Percentiles rank a stretch among this genome's conserved stretches.
Conservation (phyloP, 2,113 vertebrate genomes). For the Dasyurus viverrinus region DNA sequence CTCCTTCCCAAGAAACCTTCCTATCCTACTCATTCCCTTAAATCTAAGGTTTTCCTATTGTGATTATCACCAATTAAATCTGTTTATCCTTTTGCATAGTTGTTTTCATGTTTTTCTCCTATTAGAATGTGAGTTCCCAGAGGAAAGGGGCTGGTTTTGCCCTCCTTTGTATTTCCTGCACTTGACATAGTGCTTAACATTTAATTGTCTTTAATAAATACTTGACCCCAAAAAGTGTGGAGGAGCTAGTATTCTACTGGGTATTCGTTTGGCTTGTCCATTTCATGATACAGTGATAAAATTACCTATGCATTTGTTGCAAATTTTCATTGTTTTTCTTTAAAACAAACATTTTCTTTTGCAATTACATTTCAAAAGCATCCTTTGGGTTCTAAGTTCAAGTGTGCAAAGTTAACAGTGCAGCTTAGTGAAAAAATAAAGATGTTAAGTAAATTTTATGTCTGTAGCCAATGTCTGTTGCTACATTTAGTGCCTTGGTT, state of each 20-base stretch:
- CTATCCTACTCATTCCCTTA: neutral
- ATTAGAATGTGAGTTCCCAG: neutral
- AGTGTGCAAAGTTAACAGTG: neutral
- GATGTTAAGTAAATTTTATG: neutral
- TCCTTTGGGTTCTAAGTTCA: neutral
- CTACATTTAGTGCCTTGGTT: too few species aligned
- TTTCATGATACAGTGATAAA: neutral
- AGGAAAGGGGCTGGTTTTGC: neutral
- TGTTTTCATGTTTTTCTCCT: neutral
- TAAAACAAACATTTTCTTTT: neutral
- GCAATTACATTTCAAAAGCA: neutral
- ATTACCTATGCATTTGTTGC: neutral
- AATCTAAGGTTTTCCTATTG: neutral
- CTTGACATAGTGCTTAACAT: neutral
- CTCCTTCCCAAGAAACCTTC: neutral
- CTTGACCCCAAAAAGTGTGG: neutral
- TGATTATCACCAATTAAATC: neutral
- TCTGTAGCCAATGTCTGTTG: neutral
- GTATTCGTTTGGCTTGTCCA: neutral
- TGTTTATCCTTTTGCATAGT: neutral
- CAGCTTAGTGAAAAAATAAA: neutral
- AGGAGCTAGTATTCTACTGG: neutral
- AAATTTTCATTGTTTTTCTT: neutral
- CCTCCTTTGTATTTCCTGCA: neutral
- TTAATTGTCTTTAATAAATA: neutral